Base-by-base conservation (phyloP, 1,140 invertebrate species). In the Macrobrachium nipponense region DNA sequence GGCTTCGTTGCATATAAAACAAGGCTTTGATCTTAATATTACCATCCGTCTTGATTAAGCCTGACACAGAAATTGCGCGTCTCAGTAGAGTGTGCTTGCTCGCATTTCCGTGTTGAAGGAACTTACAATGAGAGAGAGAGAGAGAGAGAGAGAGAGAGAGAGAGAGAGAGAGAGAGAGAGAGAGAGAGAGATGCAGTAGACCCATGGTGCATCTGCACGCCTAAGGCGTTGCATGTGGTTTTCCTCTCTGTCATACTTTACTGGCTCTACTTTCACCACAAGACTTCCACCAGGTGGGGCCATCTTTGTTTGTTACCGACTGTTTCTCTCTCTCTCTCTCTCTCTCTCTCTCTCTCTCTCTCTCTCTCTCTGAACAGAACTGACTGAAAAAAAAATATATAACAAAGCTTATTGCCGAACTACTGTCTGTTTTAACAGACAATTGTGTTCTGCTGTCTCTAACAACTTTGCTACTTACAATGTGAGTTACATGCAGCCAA, bases 121-220 rank as follows among this genome's bases (percentile, higher is more conserved):
- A 15, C 27, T 43, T 44, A 20, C 23, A 60, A 6, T 18, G 51
- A 23, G 51, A 78, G 58, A 23, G 76, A 60, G 76, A 78, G 58
- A 78, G 58, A 60, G 76, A 60, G 76, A 78, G 58, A 78, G 76
- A 60, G 76, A 78, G 76, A 60, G 43, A 60, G 76, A 78, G 44
- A 36, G 27, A 36, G 27, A 78, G 58, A 60, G 76, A 60, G 76
- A 78, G 58, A 78, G 76, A 60, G 76, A 78, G 76, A 60, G 43
- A 60, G 76, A 78, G 44, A 36, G 27, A 36, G 27, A 36, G 27
- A 36, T 36, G 27, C 27, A 36, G 27, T 36, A 36, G 27, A 36
- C 27, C 27, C 27, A 36, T 1, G 27, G 27, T 2, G 27, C 27
- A 36, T 36, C 27, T 36, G 27, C 27, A 36, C 27, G 27, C 27